Conservation (phyloP, 2,888 invertebrate genomes). For the Tubiluchus corallicola region DNA sequence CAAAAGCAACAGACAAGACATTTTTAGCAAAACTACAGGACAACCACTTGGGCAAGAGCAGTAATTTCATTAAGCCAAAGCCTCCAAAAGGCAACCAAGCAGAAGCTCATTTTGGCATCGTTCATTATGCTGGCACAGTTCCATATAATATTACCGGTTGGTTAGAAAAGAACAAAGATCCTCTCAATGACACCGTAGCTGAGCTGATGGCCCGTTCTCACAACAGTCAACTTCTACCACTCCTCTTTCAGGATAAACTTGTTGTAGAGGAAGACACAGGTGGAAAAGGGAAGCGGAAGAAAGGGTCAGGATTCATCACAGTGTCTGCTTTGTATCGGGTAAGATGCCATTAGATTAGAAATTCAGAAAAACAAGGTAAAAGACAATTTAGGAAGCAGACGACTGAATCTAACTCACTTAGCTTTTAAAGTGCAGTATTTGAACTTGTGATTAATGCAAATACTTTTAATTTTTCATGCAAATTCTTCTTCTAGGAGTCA, state of each 20-base stretch:
- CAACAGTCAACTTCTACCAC: conserved; percentile 56
- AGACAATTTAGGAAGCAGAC: no score
- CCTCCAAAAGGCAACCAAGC: conserved; percentile 92
- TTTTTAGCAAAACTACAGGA: conserved; percentile 96
- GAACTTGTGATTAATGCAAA: no score
- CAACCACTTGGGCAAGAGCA: conserved; percentile 97
- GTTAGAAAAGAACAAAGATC: conserved; percentile 99
- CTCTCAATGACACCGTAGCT: conserved; percentile 97
- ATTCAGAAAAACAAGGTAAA: no score
- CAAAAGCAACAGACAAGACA: conserved; percentile 95
- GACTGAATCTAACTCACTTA: no score
- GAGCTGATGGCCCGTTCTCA: conserved; percentile 74
- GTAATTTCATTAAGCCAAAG: conserved; percentile 88
- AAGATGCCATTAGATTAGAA: no score
- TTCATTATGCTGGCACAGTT: conserved; percentile 97
- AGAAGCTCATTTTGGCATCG: conserved; percentile 94
- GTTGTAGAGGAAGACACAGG: background rate
- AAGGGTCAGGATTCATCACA: conserved; percentile 82
- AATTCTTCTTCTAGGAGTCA: conserved; percentile 19
- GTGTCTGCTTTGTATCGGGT: conserved; percentile 71
- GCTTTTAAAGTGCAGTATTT: no score
- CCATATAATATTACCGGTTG: conserved; percentile 96
- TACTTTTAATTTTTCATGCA: background rate
- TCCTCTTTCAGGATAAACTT: conserved; percentile 65
- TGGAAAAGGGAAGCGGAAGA: conserved; percentile 53